Evolutionary conservation across 2,113 vertebrate genomes (phyloP), one percentile per base, ranked within the genome.

Genomic region (Halcyon senegalensis): DNA sequence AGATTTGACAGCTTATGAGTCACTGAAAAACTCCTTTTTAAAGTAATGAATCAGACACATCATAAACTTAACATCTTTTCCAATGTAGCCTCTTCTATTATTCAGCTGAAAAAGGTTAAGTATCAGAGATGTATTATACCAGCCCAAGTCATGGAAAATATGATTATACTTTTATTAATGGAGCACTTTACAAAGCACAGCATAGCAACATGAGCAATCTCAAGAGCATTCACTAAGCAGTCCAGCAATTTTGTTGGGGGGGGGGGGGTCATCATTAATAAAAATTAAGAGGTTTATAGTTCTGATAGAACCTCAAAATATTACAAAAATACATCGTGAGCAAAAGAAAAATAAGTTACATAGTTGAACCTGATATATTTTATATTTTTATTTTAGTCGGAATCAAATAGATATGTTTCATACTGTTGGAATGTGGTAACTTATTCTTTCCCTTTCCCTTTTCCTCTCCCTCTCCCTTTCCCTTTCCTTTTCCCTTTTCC

Each of bases 401-500:
- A 93, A 87, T 37, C 5, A 84, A 50, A 14, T 31, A 25, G 30
- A 4, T 63, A 0, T 18, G 4, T 46, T 90, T 73, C 31, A 66
- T 33, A 28, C 31, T 35, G 15, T 11, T 77, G 37, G 16, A 59
- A 77, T 58, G 7, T 19, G 10, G 9, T 39, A 84, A 58, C 8
- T 44, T 25, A 16, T 50, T 74, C 7, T 35, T 33, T 44, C 46
- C 43, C 21, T 8, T 6, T 35, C 7, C 10, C 16, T 37, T 19
- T 39, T 16, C 8, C 9, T 48, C 7, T 33, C 4, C 3, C 4
- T 48, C 5, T 33, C 5, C 3, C 4, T 43, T 35, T 31, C 12
- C 1, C 0, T 44, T 39, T 18, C 5, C 5, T 11, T 35, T 7
- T 33, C 5, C 3, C 4, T 43, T 35, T 31, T 10, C 1, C 0